phyloP scores from a whole-genome alignment of 2,888 invertebrate genomes.

The Thereva unica region DNA sequence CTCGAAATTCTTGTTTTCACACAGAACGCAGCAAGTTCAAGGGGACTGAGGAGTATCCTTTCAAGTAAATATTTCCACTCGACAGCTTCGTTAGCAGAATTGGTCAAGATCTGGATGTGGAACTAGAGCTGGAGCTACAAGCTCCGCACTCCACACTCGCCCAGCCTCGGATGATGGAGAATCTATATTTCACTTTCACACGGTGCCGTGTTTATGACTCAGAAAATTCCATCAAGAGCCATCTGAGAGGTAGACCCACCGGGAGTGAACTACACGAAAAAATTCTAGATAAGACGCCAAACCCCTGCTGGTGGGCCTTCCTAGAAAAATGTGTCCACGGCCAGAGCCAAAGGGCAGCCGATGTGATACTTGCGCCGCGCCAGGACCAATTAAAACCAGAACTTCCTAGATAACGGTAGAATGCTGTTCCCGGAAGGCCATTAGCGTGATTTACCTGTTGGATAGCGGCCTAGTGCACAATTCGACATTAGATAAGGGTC shows the following conservation, averaged over 20 bases:
- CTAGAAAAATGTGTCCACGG: background rate
- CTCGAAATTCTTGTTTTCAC: too few species aligned
- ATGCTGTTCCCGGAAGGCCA: slow-evolving; percentile 8
- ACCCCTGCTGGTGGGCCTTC: background rate
- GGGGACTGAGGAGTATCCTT: too few species aligned
- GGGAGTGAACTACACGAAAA: background rate
- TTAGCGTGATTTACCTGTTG: slow-evolving; percentile 17
- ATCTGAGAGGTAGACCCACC: background rate
- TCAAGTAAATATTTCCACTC: too few species aligned
- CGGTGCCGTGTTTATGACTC: slow-evolving; percentile 7
- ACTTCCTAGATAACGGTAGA: slow-evolving; percentile 16
- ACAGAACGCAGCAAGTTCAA: too few species aligned
- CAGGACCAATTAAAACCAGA: slow-evolving; percentile 20
- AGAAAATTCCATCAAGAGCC: background rate
- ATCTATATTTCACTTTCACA: background rate
- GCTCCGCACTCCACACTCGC: too few species aligned
- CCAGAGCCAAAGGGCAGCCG: background rate
- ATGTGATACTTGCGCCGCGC: slow-evolving; percentile 7
- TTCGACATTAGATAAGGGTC: background rate
- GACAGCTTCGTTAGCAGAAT: too few species aligned
- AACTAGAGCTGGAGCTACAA: too few species aligned
- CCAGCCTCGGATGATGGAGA: background rate
- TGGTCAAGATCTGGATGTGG: too few species aligned
- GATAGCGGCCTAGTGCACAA: slow-evolving; percentile 10
- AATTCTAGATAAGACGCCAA: background rate